Conservation (phyloP, 2,113 vertebrate species). For the Hyla sarda region DNA sequence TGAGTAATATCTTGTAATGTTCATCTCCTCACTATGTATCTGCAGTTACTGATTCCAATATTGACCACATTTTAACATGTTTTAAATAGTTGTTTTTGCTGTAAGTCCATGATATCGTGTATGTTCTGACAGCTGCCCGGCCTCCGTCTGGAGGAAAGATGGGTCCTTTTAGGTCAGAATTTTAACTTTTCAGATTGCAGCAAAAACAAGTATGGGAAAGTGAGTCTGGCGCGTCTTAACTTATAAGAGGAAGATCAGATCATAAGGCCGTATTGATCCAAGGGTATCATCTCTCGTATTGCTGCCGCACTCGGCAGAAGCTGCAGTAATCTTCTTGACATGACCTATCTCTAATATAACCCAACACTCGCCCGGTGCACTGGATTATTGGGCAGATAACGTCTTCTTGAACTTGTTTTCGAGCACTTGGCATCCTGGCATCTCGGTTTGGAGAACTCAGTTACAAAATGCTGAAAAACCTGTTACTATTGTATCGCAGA, state of each 20-base stretch:
- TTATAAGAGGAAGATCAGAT: slow-evolving; percentile 45
- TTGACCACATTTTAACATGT: no score
- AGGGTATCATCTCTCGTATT: not conserved
- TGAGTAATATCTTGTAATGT: no score
- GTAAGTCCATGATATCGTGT: no score
- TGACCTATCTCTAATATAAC: slow-evolving; percentile 29
- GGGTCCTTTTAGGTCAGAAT: not conserved
- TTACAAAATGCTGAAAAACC: not conserved
- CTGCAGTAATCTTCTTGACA: slow-evolving; percentile 48
- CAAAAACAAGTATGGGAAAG: slow-evolving; percentile 17
- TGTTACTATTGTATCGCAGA: not conserved
- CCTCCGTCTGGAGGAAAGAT: no score
- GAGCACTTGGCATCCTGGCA: slow-evolving; percentile 13
- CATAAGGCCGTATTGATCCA: slow-evolving; percentile 45
- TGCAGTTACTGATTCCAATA: no score
- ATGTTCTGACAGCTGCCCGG: no score
- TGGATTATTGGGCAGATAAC: slow-evolving; percentile 43
- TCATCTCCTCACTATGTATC: not conserved
- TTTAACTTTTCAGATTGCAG: not conserved
- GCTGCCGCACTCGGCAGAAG: slow-evolving; percentile 22
- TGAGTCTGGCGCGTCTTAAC: slow-evolving; percentile 20
- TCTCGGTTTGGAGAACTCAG: not conserved
- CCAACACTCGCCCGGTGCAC: slow-evolving; percentile 3
- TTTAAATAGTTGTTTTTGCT: no score
- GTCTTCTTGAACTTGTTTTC: slow-evolving; percentile 26